Evolutionary conservation across 2,888 invertebrate genomes (phyloP).

Genomic region (Oscheius sp.): DNA sequence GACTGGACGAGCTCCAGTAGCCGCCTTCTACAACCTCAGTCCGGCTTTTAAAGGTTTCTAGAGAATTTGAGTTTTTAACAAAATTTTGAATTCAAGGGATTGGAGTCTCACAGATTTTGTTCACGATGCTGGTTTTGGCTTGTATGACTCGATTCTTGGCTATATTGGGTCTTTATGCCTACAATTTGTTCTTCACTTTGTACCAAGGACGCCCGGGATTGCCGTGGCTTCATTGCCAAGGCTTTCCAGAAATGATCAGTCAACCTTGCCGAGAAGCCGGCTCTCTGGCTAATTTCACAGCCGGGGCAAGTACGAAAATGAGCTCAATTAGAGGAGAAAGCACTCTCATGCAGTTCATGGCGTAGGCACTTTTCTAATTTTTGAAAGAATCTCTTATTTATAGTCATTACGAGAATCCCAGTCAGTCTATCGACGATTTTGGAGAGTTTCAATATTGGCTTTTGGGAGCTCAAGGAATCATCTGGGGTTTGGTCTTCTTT

Average conservation of each 20-base stretch:
- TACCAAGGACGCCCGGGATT: conserved; percentile 58
- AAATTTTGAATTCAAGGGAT: conserved; percentile 57
- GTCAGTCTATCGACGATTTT: conserved; percentile 58
- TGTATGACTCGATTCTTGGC: conserved; percentile 63
- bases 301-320: conserved; percentile 42
- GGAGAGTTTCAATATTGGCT: conserved; percentile 62
- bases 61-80: background rate
- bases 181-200: conserved; percentile 64
- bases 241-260: conserved; percentile 62
- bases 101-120: conserved; percentile 66
- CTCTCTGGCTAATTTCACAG: conserved; percentile 55
- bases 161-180: conserved; percentile 62
- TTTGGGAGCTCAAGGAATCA: conserved; percentile 60
- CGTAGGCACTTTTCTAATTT: conserved; percentile 33
- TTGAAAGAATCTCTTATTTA: conserved; percentile 3
- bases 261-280: conserved; percentile 60
- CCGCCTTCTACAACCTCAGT: conserved; percentile 67
- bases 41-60: conserved; percentile 67
- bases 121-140: conserved; percentile 56
- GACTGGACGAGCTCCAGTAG: conserved; percentile 68
- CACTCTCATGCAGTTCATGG: conserved; percentile 65
- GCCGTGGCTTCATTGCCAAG: conserved; percentile 68
- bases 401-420: conserved; percentile 61
- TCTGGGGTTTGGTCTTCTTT: conserved; percentile 66
- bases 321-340: conserved; percentile 57